These are phyloP conservation scores for Diuraphis noxia DNA, from an alignment of 1,140 invertebrate genomes.

Conservation along the genomic window DNA sequence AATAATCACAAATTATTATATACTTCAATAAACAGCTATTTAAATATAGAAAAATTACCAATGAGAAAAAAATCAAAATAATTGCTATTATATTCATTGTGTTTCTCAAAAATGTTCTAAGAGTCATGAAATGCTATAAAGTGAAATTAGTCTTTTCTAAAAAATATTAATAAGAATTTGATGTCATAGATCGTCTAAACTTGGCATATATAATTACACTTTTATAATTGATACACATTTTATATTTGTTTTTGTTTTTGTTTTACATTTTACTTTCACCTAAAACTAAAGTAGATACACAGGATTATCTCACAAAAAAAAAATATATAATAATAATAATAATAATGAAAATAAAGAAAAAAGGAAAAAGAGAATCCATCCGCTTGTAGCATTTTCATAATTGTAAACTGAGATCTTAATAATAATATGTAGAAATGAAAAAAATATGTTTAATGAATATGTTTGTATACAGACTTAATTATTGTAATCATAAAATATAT, in stretches of 20 bases:
- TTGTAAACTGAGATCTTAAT: constrained; percentile 51
- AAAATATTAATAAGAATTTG: not conserved
- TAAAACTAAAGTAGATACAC: constrained; percentile 45
- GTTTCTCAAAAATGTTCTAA: too few species aligned
- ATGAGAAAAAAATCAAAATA: too few species aligned
- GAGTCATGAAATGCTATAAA: too few species aligned
- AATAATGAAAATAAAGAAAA: constrained; percentile 7
- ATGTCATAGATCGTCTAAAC: not conserved
- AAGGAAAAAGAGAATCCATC: constrained; percentile 32
- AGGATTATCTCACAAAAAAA: constrained; percentile 39
- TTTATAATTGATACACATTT: constrained; percentile 34
- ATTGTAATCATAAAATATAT: constrained; percentile 13
- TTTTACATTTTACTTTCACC: constrained; percentile 22
- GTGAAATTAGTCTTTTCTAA: not conserved
- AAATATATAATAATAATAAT: not conserved
- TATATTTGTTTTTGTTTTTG: not conserved
- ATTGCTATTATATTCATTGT: too few species aligned
- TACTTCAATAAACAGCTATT: too few species aligned
- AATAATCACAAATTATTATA: not conserved
- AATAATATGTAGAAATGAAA: constrained; percentile 37
- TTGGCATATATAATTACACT: not conserved
- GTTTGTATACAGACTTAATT: constrained; percentile 32
- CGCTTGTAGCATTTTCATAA: constrained; percentile 29
- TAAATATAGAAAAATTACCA: too few species aligned
- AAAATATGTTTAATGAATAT: constrained; percentile 39